phyloP scores from a whole-genome alignment of 2,888 invertebrate genomes.

The Galerucella pusilla region DNA sequence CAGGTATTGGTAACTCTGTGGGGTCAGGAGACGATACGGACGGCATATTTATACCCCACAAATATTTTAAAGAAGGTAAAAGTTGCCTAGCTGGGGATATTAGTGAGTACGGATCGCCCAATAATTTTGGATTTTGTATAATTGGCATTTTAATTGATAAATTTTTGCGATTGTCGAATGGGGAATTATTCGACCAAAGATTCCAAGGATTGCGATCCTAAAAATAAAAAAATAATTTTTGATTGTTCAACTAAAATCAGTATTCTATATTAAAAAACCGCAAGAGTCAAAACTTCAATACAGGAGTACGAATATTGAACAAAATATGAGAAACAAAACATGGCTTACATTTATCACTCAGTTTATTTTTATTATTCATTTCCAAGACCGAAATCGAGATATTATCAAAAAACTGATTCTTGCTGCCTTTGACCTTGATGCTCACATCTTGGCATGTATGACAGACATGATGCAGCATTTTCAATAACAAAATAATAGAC shows the following conservation, averaged over 20 bases:
- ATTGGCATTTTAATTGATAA: conserved; percentile 60
- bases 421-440: too few species aligned
- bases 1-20: conserved; percentile 63
- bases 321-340: too few species aligned
- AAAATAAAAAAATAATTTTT: background rate
- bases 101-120: conserved; percentile 57
- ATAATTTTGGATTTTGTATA: conserved; percentile 58
- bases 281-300: too few species aligned
- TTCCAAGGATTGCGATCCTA: conserved; percentile 40
- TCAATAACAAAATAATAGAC: too few species aligned
- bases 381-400: too few species aligned
- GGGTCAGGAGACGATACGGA: conserved; percentile 60
- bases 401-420: too few species aligned
- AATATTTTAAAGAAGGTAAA: conserved; percentile 52
- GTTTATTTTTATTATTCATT: too few species aligned
- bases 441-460: too few species aligned
- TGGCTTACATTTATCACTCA: too few species aligned
- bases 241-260: background rate
- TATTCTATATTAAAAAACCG: too few species aligned
- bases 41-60: conserved; percentile 47
- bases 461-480: too few species aligned
- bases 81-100: conserved; percentile 61
- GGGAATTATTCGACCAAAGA: conserved; percentile 30
- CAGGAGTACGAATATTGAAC: too few species aligned
- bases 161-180: conserved; percentile 48